These are phyloP conservation scores for Sprattus sprattus DNA, from an alignment of 2,113 vertebrate species.

Conservation along the genomic window DNA sequence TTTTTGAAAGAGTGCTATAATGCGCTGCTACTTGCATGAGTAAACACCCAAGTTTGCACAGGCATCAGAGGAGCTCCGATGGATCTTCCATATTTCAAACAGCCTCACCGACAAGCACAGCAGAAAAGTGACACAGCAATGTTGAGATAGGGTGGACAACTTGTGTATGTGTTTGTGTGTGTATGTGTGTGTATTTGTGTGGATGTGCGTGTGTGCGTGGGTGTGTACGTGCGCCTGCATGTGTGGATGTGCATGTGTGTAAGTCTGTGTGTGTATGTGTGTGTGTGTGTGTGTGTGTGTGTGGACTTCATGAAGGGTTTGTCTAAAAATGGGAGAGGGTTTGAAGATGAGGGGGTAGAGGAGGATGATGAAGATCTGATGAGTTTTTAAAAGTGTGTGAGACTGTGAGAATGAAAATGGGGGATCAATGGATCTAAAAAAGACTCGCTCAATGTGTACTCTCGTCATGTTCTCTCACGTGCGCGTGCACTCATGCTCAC, in stretches of 20 bases:
- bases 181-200: neutral
- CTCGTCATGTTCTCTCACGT: no score
- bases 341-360: no score
- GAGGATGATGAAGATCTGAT: neutral
- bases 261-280: neutral
- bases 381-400: no score
- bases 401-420: neutral
- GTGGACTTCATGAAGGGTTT: neutral
- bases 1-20: conserved; percentile 9
- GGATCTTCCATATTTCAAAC: conserved; percentile 15
- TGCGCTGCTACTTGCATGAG: conserved; percentile 6
- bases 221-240: neutral
- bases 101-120: neutral
- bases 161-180: neutral
- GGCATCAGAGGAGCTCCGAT: neutral
- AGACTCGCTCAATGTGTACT: neutral
- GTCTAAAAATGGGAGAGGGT: no score
- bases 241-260: no score
- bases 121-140: neutral
- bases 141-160: neutral
- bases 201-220: neutral
- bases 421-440: neutral
- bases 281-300: neutral
- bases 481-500: no score
- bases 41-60: conserved; percentile 4